phyloP scores from a whole-genome alignment of 2,888 invertebrate species.

The Eustalomyia histrio region DNA sequence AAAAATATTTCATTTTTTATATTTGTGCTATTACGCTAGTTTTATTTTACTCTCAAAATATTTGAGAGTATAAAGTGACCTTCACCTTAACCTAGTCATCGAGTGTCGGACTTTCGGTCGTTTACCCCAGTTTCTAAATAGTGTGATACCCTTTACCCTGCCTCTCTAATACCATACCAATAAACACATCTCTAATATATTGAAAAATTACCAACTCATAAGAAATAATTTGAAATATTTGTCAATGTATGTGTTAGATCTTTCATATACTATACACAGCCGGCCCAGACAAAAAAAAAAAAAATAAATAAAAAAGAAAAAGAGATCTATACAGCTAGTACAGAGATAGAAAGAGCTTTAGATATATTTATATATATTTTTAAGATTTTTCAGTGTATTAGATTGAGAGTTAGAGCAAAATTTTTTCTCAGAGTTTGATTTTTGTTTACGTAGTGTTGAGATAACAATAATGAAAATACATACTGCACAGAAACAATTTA shows the following conservation, averaged over 20 bases:
- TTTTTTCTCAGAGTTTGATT: constrained; percentile 14
- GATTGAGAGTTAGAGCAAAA: constrained; percentile 50
- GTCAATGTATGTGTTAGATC: constrained; percentile 39
- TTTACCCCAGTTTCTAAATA: constrained; percentile 73
- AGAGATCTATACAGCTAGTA: constrained; percentile 7
- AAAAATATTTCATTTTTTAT: background rate
- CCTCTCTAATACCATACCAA: constrained; percentile 14
- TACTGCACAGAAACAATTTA: too few species aligned
- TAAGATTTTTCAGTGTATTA: background rate
- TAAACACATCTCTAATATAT: background rate
- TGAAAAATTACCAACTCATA: constrained; percentile 15
- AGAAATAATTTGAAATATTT: constrained; percentile 9
- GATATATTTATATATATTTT: constrained; percentile 2
- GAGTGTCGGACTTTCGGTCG: constrained; percentile 80
- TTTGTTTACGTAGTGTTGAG: background rate
- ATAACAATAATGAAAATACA: constrained; percentile 12
- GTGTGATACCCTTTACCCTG: constrained; percentile 38
- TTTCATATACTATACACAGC: constrained; percentile 4
- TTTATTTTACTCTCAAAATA: constrained; percentile 34
- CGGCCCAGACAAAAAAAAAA: background rate
- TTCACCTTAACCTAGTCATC: constrained; percentile 81
- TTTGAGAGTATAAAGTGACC: constrained; percentile 74
- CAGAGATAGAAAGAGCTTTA: constrained; percentile 19
- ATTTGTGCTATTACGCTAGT: constrained; percentile 6
- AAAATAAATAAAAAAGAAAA: too few species aligned